A percentile compares a stretch with the other conserved stretches of the same genome.
Conservation (phyloP, 1,140 invertebrate species). For the Hylyphantes graminicola region DNA sequence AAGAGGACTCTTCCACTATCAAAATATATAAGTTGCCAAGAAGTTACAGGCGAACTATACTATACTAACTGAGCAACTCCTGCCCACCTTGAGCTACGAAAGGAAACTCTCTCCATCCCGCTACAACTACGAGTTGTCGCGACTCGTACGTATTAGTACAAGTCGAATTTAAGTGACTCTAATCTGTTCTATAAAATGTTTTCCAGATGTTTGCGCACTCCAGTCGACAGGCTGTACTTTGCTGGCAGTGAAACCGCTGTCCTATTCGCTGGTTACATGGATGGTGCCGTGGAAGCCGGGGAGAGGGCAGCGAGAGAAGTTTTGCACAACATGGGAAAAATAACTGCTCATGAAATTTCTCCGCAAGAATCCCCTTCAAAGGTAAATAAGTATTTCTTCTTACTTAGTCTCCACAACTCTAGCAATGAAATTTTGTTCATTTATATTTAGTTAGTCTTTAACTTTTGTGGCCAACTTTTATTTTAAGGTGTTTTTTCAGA, state of each 20-base stretch:
- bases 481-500: background rate
- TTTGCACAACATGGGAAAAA: constrained; percentile 60
- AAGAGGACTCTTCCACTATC: too few relatives aligned
- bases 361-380: constrained; percentile 56
- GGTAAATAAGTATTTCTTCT: constrained; percentile 15
- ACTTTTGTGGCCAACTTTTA: background rate
- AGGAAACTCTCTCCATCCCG: background rate
- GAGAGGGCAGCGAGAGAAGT: constrained; percentile 69
- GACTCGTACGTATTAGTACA: background rate
- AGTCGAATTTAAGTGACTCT: too few relatives aligned
- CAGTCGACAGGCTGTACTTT: constrained; percentile 67
- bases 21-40: too few relatives aligned
- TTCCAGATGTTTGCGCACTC: constrained; percentile 61
- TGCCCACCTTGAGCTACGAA: background rate
- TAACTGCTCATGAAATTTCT: constrained; percentile 57
- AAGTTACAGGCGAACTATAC: too few relatives aligned
- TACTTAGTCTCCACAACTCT: too few relatives aligned
- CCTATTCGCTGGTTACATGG: constrained; percentile 71
- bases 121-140: background rate
- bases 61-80: background rate
- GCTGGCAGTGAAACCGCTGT: constrained; percentile 71
- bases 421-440: background rate
- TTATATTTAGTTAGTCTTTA: background rate
- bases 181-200: background rate
- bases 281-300: constrained; percentile 70